Evolutionary conservation across 2,797 vertebrate species (phyloP).

Genomic region (Sylvia borin): DNA sequence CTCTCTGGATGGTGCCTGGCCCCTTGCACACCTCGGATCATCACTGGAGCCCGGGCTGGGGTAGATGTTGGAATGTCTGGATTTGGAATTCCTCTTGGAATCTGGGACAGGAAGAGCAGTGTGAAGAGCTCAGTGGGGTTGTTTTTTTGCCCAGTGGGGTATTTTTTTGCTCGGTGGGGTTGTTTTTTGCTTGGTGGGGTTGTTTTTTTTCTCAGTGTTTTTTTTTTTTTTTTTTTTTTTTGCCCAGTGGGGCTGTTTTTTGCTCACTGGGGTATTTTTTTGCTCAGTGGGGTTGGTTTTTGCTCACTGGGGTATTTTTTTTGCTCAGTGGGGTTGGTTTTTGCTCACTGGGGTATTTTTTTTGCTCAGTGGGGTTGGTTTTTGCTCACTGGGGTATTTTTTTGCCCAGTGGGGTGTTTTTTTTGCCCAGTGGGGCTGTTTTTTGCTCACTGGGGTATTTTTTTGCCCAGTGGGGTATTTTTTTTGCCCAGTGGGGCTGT

Average conservation of each 20-base stretch:
- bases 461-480: fast-evolving
- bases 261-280: background rate
- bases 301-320: background rate
- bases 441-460: background rate
- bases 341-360: background rate
- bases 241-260: too few relatives aligned
- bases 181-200: background rate
- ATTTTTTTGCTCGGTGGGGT: background rate
- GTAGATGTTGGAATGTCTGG: fast-evolving
- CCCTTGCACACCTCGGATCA: background rate
- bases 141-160: too few relatives aligned
- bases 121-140: background rate
- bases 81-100: background rate
- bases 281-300: background rate
- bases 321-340: background rate
- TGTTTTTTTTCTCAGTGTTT: background rate
- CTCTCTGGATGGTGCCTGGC: background rate
- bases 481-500: background rate
- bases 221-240: too few relatives aligned
- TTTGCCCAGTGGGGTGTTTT: too few relatives aligned
- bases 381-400: background rate
- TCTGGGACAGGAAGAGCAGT: background rate
- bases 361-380: background rate
- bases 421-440: too few relatives aligned
- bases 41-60: background rate